Conservation (phyloP, 2,888 invertebrate genomes). For the Lasius fuliginosus region DNA sequence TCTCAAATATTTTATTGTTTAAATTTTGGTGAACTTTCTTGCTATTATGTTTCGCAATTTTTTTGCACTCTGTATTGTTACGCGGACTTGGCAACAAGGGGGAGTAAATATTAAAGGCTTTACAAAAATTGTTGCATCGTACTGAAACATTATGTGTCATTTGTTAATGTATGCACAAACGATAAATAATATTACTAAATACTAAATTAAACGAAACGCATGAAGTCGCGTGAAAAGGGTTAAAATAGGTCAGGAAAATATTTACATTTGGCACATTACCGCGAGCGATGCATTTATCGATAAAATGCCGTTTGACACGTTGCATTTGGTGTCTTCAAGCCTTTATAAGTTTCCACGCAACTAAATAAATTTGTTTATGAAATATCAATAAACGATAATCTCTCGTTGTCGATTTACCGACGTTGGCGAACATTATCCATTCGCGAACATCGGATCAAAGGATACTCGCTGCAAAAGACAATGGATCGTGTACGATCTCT, state of each 20-base stretch:
- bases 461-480: conserved; percentile 62
- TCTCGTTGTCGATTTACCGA: conserved; percentile 25
- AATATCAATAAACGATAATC: conserved; percentile 30
- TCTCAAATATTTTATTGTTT: too few relatives aligned
- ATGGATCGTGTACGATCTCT: conserved; percentile 60
- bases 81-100: neutral
- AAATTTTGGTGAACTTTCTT: too few relatives aligned
- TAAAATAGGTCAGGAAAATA: conserved; percentile 11
- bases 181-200: neutral
- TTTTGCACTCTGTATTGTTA: neutral
- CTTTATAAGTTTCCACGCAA: conserved; percentile 7
- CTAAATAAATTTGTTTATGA: conserved; percentile 43
- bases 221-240: neutral
- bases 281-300: neutral
- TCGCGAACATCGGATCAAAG: conserved; percentile 66
- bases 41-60: too few relatives aligned
- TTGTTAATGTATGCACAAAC: conserved; percentile 8
- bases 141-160: neutral
- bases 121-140: neutral
- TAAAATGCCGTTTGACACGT: neutral
- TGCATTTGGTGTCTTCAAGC: neutral
- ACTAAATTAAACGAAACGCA: conserved; percentile 8
- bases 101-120: neutral
- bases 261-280: neutral
- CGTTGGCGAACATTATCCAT: conserved; percentile 35